Evolutionary conservation across 2,113 vertebrate species (phyloP).

Genomic region (Leucopsar rothschildi): DNA sequence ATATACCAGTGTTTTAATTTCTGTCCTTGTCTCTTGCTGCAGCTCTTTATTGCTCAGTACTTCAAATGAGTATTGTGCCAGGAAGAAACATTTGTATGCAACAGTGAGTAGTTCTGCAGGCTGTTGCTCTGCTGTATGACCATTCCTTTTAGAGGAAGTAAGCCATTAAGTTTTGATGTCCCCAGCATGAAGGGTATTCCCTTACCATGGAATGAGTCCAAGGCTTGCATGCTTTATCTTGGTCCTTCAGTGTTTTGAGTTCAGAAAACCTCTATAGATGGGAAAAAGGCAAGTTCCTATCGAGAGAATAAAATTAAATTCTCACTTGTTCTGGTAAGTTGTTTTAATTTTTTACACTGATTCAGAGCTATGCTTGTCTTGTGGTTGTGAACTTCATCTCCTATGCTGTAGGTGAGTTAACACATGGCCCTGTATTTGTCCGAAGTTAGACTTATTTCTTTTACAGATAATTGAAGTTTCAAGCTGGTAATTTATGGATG

Average conservation of each 20-base stretch:
- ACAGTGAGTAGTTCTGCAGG: conserved; percentile 12
- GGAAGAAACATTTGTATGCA: conserved; percentile 33
- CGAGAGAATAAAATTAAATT: background rate
- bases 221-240: background rate
- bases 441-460: background rate
- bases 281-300: background rate
- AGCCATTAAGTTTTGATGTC: background rate
- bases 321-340: background rate
- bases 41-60: background rate
- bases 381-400: background rate
- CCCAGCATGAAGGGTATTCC: background rate
- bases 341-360: fast-evolving
- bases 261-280: background rate
- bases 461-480: background rate
- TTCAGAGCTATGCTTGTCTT: background rate
- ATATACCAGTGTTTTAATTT: background rate
- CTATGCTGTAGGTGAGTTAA: background rate
- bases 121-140: conserved; percentile 5
- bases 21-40: background rate
- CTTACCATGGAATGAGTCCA: background rate
- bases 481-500: background rate
- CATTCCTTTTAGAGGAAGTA: background rate
- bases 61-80: background rate
- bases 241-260: background rate
- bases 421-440: background rate